Percentiles rank a stretch among this genome's conserved stretches.
Conservation (phyloP, 1,140 invertebrate genomes). For the Carcinoscorpius rotundicauda region DNA sequence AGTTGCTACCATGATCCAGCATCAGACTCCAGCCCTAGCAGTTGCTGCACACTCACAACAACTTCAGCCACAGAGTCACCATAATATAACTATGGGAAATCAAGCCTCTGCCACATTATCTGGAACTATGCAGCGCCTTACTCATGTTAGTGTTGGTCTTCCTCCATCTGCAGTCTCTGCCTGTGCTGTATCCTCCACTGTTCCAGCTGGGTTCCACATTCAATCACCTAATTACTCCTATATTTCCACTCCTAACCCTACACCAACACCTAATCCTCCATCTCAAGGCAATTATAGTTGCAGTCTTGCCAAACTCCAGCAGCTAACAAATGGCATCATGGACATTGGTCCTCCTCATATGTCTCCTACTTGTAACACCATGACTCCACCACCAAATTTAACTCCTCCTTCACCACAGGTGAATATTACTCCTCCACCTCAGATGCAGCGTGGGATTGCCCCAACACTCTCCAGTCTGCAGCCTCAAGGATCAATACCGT, state of each 20-base stretch:
- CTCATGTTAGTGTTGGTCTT: constrained; percentile 26
- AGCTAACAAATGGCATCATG: constrained; percentile 69
- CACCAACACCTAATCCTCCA: constrained; percentile 14
- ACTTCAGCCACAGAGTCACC: constrained; percentile 10
- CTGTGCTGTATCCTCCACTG: constrained; percentile 42
- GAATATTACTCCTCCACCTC: constrained; percentile 41
- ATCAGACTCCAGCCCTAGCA: constrained; percentile 29
- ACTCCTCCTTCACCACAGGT: constrained; percentile 38
- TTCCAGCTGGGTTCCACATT: constrained; percentile 46
- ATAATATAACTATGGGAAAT: constrained; percentile 14
- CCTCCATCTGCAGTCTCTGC: constrained; percentile 32
- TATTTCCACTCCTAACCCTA: constrained; percentile 16
- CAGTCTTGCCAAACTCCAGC: constrained; percentile 68
- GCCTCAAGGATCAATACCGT: constrained; percentile 39
- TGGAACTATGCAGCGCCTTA: constrained; percentile 29
- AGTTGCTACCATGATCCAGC: constrained; percentile 48
- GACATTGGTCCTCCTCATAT: constrained; percentile 37
- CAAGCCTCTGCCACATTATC: constrained; percentile 13
- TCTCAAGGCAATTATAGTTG: constrained; percentile 40
- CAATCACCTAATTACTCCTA: constrained; percentile 35
- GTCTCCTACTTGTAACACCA: constrained; percentile 52
- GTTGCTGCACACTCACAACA: constrained; percentile 22
- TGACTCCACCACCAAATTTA: constrained; percentile 39
- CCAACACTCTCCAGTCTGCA: constrained; percentile 43
- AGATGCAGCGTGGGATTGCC: constrained; percentile 46